Evolutionary conservation across 2,888 invertebrate genomes (phyloP), one percentile per base, ranked within the genome.

Genomic region (Magallana nippona): DNA sequence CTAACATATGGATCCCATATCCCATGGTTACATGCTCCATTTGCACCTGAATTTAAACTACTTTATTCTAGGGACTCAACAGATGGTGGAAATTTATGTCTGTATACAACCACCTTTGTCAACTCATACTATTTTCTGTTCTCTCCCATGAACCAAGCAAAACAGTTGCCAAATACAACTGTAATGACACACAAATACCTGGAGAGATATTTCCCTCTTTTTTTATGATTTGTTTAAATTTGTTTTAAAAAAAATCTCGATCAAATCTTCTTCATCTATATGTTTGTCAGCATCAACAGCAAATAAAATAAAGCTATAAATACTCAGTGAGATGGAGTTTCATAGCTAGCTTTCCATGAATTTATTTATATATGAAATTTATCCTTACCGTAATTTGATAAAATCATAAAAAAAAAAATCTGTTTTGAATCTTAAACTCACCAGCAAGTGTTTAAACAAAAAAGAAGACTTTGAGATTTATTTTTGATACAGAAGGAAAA

Each of bases 401-500:
- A 71, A 71, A 71, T 15, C 5, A n/a, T n/a, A 44, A 3, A 44
- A 44, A 5, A 44, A 44, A 71, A 71, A 22, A 71, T 32, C 27
- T 71, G 71, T 32, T 71, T 27, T 27, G 71, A 71, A 71, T 71
- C 71, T 63, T 11, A 22, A 63, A 60, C 22, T 63, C 63, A 22
- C 27, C 71, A 1, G 2, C 71, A 27, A 10, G 15, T 71, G 22
- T 71, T 32, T 27, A 15, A 44, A 44, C 8, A 44, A 44, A 44
- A 2, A 44, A 44, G 44, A 44, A 71, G 27, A 71, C 22, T 32
- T 71, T 71, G 71, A 71, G 71, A 71, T 71, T 71, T 71, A 57
- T 82, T 82, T 71, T 71, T 77, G 71, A 82, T 71, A 82, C 17
- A 55, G 22, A 60, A 56, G 19, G 71, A 55, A 56, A 82, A n/a